Evolutionary conservation across 2,888 invertebrate genomes (phyloP).

Genomic region (Thymelicus acteon): DNA sequence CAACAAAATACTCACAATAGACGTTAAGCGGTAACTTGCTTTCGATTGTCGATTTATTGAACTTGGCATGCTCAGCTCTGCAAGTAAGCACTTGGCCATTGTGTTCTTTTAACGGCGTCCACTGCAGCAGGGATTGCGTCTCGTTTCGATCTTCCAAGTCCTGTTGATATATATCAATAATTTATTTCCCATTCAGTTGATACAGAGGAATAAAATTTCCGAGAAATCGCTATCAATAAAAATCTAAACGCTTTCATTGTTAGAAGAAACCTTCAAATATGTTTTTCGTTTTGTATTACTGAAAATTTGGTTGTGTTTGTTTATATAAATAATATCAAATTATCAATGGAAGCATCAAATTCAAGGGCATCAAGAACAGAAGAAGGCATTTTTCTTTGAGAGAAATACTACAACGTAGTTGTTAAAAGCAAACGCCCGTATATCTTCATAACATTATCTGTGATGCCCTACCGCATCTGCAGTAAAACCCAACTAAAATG

Average conservation of each 20-base stretch:
- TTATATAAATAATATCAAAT: background rate
- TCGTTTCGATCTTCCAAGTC: constrained; percentile 90
- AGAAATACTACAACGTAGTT: too few species aligned
- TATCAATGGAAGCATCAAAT: too few species aligned
- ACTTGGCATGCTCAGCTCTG: constrained; percentile 91
- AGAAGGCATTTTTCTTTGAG: too few species aligned
- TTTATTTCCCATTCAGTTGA: background rate
- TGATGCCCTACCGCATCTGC: too few species aligned
- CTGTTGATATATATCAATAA: constrained; percentile 32
- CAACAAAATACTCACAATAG: constrained; percentile 88
- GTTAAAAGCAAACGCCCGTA: too few species aligned
- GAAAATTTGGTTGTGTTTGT: background rate
- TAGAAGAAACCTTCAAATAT: background rate
- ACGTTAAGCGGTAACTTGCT: constrained; percentile 92
- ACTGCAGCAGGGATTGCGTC: constrained; percentile 91
- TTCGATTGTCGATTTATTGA: constrained; percentile 90
- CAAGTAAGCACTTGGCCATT: constrained; percentile 92
- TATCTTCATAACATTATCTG: too few species aligned
- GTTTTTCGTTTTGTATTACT: background rate
- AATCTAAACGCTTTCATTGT: background rate
- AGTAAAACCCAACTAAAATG: too few species aligned
- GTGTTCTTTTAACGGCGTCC: constrained; percentile 90
- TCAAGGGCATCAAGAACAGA: too few species aligned
- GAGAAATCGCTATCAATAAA: background rate
- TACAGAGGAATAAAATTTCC: background rate